Conservation (phyloP, 2,888 invertebrate genomes). For the Oxyteleia sp. region DNA sequence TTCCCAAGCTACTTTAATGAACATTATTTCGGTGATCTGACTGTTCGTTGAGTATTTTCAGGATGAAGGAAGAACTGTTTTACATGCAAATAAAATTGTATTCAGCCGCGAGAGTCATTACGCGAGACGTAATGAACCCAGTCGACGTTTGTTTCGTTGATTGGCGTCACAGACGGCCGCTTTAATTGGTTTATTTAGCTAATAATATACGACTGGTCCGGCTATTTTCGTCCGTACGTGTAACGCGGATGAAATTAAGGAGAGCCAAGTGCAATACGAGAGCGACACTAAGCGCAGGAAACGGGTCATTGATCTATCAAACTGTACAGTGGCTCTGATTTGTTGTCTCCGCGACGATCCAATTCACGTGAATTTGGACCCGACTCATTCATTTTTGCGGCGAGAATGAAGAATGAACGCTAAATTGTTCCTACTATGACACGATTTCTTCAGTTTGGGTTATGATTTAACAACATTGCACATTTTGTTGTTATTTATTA, state of each 20-base stretch:
- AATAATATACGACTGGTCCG: slow-evolving; percentile 72
- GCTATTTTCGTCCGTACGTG: slow-evolving; percentile 78
- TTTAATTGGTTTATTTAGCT: slow-evolving; percentile 79
- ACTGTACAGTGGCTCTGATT: slow-evolving; percentile 74
- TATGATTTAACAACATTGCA: too few species aligned
- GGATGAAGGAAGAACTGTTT: too few species aligned
- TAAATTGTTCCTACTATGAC: too few species aligned
- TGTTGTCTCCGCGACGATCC: slow-evolving; percentile 57
- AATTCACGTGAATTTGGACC: slow-evolving; percentile 29
- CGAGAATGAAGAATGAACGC: too few species aligned
- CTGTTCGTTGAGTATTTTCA: neutral
- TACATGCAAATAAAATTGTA: slow-evolving; percentile 7
- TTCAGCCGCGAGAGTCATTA: slow-evolving; percentile 28
- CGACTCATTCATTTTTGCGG: slow-evolving; percentile 39
- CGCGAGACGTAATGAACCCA: slow-evolving; percentile 19
- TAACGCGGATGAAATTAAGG: slow-evolving; percentile 77
- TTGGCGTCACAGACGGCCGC: slow-evolving; percentile 76
- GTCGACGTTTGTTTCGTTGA: slow-evolving; percentile 62
- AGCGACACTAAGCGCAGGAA: slow-evolving; percentile 82
- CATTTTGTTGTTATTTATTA: too few species aligned
- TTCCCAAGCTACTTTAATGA: too few species aligned
- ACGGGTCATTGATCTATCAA: slow-evolving; percentile 82
- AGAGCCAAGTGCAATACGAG: slow-evolving; percentile 78
- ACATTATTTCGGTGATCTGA: too few species aligned
- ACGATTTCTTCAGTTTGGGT: too few species aligned